These are phyloP conservation scores for Leucophenga maculata DNA, from an alignment of 2,888 invertebrate genomes.

Conservation along the genomic window DNA sequence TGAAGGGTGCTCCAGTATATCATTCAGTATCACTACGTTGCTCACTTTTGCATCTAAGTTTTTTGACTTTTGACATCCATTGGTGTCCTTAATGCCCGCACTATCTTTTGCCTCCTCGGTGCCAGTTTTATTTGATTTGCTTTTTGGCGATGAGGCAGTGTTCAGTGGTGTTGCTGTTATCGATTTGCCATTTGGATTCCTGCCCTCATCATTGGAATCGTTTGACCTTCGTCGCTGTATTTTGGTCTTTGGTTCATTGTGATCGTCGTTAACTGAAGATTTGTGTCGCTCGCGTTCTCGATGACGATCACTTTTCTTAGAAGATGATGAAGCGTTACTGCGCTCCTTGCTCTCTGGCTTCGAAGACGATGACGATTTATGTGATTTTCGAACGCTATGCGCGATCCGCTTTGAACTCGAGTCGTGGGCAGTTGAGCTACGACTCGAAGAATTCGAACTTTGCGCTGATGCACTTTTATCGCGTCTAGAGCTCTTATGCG, in stretches of 20 bases:
- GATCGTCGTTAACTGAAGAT: conserved; percentile 75
- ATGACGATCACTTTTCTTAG: conserved; percentile 48
- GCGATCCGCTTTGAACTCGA: conserved; percentile 47
- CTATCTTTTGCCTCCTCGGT: conserved; percentile 24
- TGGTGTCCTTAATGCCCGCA: conserved; percentile 41
- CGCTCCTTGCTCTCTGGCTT: conserved; percentile 50
- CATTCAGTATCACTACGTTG: conserved; percentile 62
- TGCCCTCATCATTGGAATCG: conserved; percentile 83
- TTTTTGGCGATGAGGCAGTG: not conserved
- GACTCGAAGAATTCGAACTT: conserved; percentile 45
- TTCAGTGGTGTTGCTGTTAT: not conserved
- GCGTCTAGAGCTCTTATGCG: conserved; percentile 46
- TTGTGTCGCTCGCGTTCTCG: conserved; percentile 49
- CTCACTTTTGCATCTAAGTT: conserved; percentile 30
- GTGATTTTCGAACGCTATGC: conserved; percentile 42
- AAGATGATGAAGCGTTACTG: conserved; percentile 44
- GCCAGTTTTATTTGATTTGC: conserved; percentile 34
- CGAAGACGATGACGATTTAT: conserved; percentile 55
- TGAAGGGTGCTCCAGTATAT: conserved; percentile 63
- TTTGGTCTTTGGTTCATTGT: conserved; percentile 79
- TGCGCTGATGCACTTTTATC: conserved; percentile 49
- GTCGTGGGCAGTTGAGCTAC: conserved; percentile 44
- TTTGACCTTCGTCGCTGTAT: conserved; percentile 81
- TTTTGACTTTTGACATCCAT: conserved; percentile 31
- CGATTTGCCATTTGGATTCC: conserved; percentile 62